These are phyloP conservation scores for Hypsibius dujardini DNA, from an alignment of 1,140 invertebrate species.

Conservation along the genomic window DNA sequence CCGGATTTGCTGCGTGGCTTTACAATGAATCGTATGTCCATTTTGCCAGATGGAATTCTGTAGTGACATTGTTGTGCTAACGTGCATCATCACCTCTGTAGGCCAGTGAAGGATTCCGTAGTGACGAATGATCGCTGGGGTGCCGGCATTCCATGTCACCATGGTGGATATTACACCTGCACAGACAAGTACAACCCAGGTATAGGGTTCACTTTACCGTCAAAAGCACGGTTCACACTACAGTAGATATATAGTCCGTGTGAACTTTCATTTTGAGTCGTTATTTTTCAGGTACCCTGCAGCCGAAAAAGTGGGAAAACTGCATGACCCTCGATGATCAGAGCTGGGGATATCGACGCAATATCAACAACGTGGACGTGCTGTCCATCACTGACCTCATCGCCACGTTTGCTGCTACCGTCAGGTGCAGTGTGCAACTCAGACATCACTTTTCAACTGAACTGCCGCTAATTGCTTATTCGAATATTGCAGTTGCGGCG, in stretches of 20 bases:
- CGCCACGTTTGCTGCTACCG: conserved; percentile 33
- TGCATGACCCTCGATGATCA: conserved; percentile 25
- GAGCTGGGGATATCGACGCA: conserved; percentile 3
- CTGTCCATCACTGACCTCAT: conserved; percentile 37
- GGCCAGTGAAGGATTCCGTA: conserved; percentile 64
- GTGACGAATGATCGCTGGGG: conserved; percentile 80
- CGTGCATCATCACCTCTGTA: conserved; percentile 24
- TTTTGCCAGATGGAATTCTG: not conserved
- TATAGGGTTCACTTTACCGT: conserved; percentile 21
- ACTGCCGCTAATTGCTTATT: not conserved
- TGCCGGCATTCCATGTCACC: conserved; percentile 50
- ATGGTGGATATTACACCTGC: conserved; percentile 68
- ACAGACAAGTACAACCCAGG: conserved; percentile 66
- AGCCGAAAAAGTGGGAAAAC: conserved; percentile 72
- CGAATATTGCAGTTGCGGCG: conserved; percentile 27
- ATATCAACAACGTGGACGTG: conserved; percentile 22
- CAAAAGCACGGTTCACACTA: not conserved
- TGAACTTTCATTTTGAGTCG: not conserved
- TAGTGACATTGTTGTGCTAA: conserved; percentile 12
- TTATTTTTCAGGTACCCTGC: conserved; percentile 41
- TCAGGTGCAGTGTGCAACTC: not conserved
- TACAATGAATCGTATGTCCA: conserved; percentile 33
- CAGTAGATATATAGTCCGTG: not conserved
- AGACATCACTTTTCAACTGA: not conserved
- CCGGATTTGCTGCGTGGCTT: conserved; percentile 38